Base-by-base conservation (phyloP, 2,888 invertebrate genomes). In the Drosophila pegasa region DNA sequence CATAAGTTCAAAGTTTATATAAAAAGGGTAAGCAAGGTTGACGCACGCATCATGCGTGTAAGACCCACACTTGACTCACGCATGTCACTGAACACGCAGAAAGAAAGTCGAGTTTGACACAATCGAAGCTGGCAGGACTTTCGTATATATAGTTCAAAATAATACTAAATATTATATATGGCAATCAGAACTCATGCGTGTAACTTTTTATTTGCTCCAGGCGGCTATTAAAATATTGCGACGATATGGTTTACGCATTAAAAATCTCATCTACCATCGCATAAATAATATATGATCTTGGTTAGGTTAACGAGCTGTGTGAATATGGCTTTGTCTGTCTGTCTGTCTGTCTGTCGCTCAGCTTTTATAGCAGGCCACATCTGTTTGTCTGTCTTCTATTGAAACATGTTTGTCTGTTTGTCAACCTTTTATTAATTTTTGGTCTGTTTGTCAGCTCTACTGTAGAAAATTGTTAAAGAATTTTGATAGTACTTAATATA, bases 1-100 rank as follows among this genome's bases (percentile, higher is more conserved):
- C 0, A 18, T 14, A 60, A 70, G 60, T 59, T 74, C 47, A 66
- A 66, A 52, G 56, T 22, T 40, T 29, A 35, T 27, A 22, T 22
- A 45, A 59, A 58, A 63, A 47, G 41, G 12, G 22, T 29, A 58
- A 47, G n/a, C 40, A 58, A 48, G 62, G 45, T 55, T 50, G 31
- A 43, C 27, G 45, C 18, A 45, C 45, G 27, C 45, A 45, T 27
- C 16, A 45, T 48, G 48, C 33, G 48, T 48, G 33, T 20, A 33
- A 33, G 33, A 48, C 14, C 10, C 41, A 51, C 12, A 31, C 37
- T 38, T 52, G 18, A 52, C 52, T 38, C 56, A 67, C 60, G 33
- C 55, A 33, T 43, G 10, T 27, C 7, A 27, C 8, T 31, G 0
- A 33, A 35, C 5, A 8, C 18, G 20, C 33, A 37, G n/a, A n/a